Percentiles rank a stretch among this genome's conserved stretches.
Evolutionary conservation across 1,140 invertebrate species (phyloP).

Genomic region (Drosophila sulfurigaster): DNA sequence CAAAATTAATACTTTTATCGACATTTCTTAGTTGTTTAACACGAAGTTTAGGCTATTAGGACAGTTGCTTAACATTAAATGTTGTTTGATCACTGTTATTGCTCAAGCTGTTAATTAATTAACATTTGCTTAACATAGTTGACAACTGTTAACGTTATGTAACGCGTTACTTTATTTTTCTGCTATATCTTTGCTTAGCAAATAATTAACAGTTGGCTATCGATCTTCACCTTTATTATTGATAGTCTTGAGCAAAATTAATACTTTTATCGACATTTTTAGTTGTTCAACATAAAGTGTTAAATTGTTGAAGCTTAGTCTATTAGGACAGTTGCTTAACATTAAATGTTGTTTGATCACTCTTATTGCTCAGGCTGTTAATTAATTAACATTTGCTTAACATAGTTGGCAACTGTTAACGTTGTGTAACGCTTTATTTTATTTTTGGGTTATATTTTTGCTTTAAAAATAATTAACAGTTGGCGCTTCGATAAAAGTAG

Average conservation of each 20-base stretch:
- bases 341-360: too few relatives aligned
- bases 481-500: conserved; percentile 33
- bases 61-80: too few relatives aligned
- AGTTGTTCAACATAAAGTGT: not conserved
- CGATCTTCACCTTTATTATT: too few relatives aligned
- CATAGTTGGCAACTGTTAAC: conserved; percentile 6
- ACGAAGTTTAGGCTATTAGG: too few relatives aligned
- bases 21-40: too few relatives aligned
- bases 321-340: too few relatives aligned
- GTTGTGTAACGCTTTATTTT: conserved; percentile 10
- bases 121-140: conserved; percentile 4
- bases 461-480: conserved; percentile 46
- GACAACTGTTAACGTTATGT: not conserved
- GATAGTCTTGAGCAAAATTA: too few relatives aligned
- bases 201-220: conserved; percentile 40
- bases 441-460: conserved; percentile 33
- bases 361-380: not conserved
- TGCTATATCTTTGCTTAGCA: conserved; percentile 31
- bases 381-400: conserved; percentile 2
- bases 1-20: not conserved
- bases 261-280: conserved; percentile 5
- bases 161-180: conserved; percentile 25
- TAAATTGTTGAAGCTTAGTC: not conserved
- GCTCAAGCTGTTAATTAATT: not conserved
- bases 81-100: too few relatives aligned